Evolutionary conservation across 30 jellyfish, hydroid and myxozoan species (phyloP).

Genomic region (Nemopilema nomurai): DNA sequence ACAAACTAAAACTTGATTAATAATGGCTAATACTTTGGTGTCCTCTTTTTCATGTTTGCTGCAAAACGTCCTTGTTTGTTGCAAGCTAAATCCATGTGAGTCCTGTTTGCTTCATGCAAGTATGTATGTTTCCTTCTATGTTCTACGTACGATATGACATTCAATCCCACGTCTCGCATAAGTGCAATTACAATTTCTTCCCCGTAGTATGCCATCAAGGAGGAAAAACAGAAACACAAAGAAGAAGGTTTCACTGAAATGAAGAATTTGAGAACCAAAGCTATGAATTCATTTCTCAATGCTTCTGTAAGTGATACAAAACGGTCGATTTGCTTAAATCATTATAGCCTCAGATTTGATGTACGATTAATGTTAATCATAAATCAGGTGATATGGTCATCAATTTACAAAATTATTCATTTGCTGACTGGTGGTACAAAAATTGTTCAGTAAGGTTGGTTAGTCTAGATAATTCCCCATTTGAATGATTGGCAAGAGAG

Average conservation of each 20-base stretch:
- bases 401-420: slow-evolving; percentile 52
- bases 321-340: not conserved
- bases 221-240: not conserved
- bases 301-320: slow-evolving; percentile 26
- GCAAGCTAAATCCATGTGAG: too few relatives aligned
- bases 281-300: slow-evolving; percentile 20
- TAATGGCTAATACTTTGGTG: too few relatives aligned
- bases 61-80: too few relatives aligned
- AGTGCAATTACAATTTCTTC: too few relatives aligned
- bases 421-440: slow-evolving; percentile 42
- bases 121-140: too few relatives aligned
- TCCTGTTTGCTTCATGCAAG: too few relatives aligned
- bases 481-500: not conserved
- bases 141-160: too few relatives aligned
- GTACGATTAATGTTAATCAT: slow-evolving; percentile 3
- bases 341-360: not conserved
- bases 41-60: too few relatives aligned
- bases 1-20: too few relatives aligned
- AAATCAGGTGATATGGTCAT: slow-evolving; percentile 12
- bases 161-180: too few relatives aligned
- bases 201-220: too few relatives aligned
- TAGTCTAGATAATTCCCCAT: not conserved
- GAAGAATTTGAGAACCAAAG: slow-evolving; percentile 29
- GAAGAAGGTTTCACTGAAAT: slow-evolving; percentile 3
- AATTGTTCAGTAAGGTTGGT: slow-evolving; percentile 7